Evolutionary conservation across 2,797 vertebrate genomes (phyloP), one percentile per base, ranked within the genome.

Genomic region (Betta splendens): DNA sequence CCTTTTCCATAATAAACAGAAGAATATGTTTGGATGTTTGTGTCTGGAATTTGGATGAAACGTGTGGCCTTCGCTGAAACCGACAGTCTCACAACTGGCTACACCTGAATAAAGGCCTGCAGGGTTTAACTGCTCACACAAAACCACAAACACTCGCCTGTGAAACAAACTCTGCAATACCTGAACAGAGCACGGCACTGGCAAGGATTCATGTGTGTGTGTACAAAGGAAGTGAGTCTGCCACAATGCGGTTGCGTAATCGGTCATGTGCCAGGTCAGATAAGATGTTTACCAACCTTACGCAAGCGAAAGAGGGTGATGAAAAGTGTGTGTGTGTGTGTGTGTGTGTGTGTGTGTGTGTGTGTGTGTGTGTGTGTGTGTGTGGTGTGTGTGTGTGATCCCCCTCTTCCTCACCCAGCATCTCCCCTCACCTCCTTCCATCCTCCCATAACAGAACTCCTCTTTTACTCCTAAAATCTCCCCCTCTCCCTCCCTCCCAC

Each of bases 81-180:
- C 54, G 44, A 12, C 20, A 23, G 38, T 17, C 40, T 54, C 1
- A 7, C 31, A 18, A 16, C 25, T 28, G 35, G 21, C 36, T 71
- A 33, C 7, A 25, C 4, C 23, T 45, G 37, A 39, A 45, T 40
- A 35, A 48, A 77, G 52, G 26, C 54, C 51, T 45, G 18, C 31
- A 50, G 28, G 28, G 13, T 59, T 56, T 51, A 49, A 40, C 28
- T 46, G 13, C 37, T 65, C n/a, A 25, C 37, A 49, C 42, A 16
- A 35, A 63, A 42, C 44, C 39, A 54, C 49, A 53, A 64, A 52
- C 48, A 66, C 56, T 49, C 20, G 50, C 29, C 66, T 59, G 43
- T 75, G 55, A 51, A 75, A 79, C 55, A 52, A 67, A 57, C 45
- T 28, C 13, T 26, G 36, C 38, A 31, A 25, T 80, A 76, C 78